Evolutionary conservation across 1,140 invertebrate genomes (phyloP).

Genomic region (Solenopsis fugax): DNA sequence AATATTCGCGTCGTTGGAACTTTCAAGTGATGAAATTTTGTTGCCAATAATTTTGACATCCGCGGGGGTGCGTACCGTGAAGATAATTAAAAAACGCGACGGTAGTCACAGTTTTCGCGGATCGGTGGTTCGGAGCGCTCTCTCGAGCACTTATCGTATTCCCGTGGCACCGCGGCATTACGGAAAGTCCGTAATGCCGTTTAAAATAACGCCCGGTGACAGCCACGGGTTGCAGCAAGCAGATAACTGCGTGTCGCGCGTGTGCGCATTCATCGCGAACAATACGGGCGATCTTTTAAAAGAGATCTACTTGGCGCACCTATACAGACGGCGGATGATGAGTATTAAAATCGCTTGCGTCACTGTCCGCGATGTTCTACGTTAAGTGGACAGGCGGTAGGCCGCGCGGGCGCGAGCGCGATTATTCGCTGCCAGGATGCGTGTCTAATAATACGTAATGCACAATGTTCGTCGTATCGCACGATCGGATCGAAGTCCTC

Average conservation of each 20-base stretch:
- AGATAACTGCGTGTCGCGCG: constrained; percentile 51
- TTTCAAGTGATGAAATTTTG: neutral
- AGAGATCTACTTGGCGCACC: constrained; percentile 50
- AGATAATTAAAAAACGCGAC: constrained; percentile 24
- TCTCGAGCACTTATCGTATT: constrained; percentile 15
- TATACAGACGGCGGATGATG: constrained; percentile 48
- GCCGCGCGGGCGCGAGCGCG: constrained; percentile 12
- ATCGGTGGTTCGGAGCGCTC: neutral
- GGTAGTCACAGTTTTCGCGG: constrained; percentile 16
- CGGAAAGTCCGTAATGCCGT: constrained; percentile 47
- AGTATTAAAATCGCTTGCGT: constrained; percentile 63
- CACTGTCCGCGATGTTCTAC: constrained; percentile 49
- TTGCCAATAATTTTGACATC: neutral
- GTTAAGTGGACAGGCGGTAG: constrained; percentile 58
- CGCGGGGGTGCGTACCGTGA: neutral
- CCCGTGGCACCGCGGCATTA: neutral
- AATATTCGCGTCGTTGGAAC: neutral
- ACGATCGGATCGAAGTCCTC: constrained; percentile 55
- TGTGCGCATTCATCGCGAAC: constrained; percentile 46
- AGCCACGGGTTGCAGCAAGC: constrained; percentile 39
- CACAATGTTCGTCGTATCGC: constrained; percentile 47
- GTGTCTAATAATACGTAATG: constrained; percentile 61
- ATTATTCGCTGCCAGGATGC: constrained; percentile 59
- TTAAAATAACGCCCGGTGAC: constrained; percentile 46
- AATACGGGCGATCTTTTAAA: constrained; percentile 61